A percentile compares a stretch with the other conserved stretches of the same genome.
phyloP scores from a whole-genome alignment of 2,888 invertebrate genomes.

The Atethmia centrago region DNA sequence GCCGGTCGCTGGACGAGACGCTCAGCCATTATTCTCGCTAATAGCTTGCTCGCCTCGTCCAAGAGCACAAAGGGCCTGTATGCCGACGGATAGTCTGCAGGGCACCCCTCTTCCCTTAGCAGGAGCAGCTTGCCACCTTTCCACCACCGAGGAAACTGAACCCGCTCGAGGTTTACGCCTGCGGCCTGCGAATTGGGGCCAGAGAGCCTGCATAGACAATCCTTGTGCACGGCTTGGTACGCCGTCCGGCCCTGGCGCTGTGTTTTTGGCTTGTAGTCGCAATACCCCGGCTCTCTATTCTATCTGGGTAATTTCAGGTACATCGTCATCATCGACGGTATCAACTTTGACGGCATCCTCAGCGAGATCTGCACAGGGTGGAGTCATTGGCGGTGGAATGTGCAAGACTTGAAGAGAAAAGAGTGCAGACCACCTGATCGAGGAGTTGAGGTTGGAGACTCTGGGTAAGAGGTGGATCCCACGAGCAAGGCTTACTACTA shows the following conservation, averaged over 20 bases:
- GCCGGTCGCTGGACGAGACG: not conserved
- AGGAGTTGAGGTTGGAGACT: not conserved
- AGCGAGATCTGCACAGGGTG: not conserved
- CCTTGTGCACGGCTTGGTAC: not conserved
- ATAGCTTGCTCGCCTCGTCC: not conserved
- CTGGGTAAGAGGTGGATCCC: not conserved
- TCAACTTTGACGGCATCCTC: not conserved
- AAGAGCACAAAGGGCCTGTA: not conserved
- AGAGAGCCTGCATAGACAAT: not conserved
- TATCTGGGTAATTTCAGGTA: not conserved
- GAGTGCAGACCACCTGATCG: not conserved
- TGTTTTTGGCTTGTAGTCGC: too few species aligned
- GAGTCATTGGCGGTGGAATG: not conserved
- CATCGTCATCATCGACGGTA: not conserved
- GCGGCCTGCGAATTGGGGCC: too few species aligned
- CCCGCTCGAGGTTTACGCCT: not conserved
- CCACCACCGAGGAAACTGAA: not conserved
- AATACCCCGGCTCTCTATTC: too few species aligned
- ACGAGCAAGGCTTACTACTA: not conserved
- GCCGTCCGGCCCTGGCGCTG: too few species aligned
- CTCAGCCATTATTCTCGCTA: not conserved
- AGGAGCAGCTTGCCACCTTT: not conserved
- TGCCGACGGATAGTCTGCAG: not conserved
- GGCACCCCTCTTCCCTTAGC: not conserved
- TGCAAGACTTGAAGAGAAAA: not conserved